Conservation (phyloP, 2,888 invertebrate species). For the Nematopogon swammerdamellus region DNA sequence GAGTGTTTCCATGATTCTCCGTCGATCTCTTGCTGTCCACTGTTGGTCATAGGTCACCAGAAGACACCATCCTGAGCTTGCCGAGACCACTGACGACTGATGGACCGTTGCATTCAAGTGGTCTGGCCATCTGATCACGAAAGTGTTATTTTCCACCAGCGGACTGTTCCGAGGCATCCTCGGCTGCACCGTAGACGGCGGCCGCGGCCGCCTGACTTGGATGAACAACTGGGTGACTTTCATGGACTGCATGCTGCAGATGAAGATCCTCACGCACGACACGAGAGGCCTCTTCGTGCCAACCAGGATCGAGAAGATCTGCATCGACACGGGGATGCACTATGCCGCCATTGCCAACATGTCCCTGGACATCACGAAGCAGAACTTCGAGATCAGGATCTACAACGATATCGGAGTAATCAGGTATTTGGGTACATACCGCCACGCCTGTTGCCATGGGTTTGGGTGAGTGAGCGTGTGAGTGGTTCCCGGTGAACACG, state of each 20-base stretch:
- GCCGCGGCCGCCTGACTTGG: constrained; percentile 61
- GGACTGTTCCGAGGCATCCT: constrained; percentile 60
- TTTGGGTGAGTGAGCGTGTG: too few species aligned
- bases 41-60: too few species aligned
- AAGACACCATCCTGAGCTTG: too few species aligned
- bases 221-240: constrained; percentile 84
- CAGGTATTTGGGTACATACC: constrained; percentile 21
- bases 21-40: too few species aligned
- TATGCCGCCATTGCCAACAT: constrained; percentile 44
- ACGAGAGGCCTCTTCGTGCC: constrained; percentile 71
- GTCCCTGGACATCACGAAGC: constrained; percentile 38
- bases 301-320: constrained; percentile 67
- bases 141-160: constrained; percentile 36
- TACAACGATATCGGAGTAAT: constrained; percentile 49
- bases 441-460: too few species aligned
- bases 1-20: too few species aligned
- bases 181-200: constrained; percentile 48
- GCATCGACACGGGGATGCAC: constrained; percentile 65
- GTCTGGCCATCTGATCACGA: too few species aligned
- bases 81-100: too few species aligned
- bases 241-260: constrained; percentile 87
- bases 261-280: constrained; percentile 67
- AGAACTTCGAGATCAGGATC: constrained; percentile 43
- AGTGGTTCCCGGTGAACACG: too few species aligned
- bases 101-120: too few species aligned